phyloP scores from a whole-genome alignment of 64 coral and sea anemone genomes.

The Stylophora pistillata region DNA sequence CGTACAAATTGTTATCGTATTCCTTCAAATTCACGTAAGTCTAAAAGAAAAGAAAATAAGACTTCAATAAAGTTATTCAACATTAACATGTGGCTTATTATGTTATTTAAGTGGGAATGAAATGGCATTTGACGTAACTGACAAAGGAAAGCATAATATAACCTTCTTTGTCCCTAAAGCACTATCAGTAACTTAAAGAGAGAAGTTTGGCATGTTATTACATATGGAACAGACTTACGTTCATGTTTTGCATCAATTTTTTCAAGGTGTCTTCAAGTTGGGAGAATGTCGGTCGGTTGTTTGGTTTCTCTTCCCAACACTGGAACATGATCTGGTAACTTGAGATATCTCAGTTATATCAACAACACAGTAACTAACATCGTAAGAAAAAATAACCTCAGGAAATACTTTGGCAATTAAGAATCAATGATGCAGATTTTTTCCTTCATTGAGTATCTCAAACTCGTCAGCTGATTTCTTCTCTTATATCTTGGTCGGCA shows the following conservation, averaged over 20 bases:
- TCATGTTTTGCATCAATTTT: slow-evolving; percentile 4
- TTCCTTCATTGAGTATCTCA: too few relatives aligned
- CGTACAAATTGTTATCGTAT: slow-evolving; percentile 7
- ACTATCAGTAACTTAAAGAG: too few relatives aligned
- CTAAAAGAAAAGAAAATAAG: neutral
- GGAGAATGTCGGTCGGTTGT: slow-evolving; percentile 15
- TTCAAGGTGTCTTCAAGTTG: neutral
- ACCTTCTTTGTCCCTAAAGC: neutral
- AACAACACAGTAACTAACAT: neutral
- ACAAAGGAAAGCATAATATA: neutral
- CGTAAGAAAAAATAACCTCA: too few relatives aligned
- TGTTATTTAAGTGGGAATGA: too few relatives aligned
- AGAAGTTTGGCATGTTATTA: neutral
- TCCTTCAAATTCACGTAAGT: slow-evolving; percentile 19
- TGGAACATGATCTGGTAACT: slow-evolving; percentile 8
- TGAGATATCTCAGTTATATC: neutral
- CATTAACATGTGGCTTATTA: too few relatives aligned
- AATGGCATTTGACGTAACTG: neutral
- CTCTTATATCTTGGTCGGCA: too few relatives aligned
- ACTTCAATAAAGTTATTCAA: too few relatives aligned
- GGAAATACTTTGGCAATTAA: too few relatives aligned
- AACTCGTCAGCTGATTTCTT: too few relatives aligned
- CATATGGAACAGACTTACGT: neutral
- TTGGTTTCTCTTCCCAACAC: slow-evolving; percentile 19
- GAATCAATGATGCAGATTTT: too few relatives aligned